These are phyloP conservation scores for Tamias sibiricus DNA, from an alignment of 2,113 vertebrate species.

Conservation along the genomic window DNA sequence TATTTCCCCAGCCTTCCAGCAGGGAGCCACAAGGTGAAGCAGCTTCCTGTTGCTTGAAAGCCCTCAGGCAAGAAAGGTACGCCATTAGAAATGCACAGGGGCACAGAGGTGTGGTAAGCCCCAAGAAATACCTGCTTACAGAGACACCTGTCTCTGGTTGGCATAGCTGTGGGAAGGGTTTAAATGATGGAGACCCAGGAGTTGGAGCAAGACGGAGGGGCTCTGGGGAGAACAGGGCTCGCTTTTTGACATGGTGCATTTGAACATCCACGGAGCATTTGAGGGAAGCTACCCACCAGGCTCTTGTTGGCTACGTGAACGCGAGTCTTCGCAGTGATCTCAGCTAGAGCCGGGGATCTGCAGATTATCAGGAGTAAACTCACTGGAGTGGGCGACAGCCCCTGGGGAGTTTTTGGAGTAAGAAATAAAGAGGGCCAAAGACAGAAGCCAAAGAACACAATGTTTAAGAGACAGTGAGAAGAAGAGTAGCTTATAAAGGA, in stretches of 20 bases:
- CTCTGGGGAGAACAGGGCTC: too few relatives aligned
- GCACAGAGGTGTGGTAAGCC: too few relatives aligned
- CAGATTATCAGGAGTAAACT: background rate
- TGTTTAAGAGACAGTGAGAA: background rate
- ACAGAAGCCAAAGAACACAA: background rate
- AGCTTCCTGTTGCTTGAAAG: background rate
- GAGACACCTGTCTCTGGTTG: too few relatives aligned
- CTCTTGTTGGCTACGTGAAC: too few relatives aligned
- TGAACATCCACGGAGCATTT: background rate
- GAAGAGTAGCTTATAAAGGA: background rate
- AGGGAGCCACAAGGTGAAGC: background rate
- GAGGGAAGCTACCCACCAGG: background rate
- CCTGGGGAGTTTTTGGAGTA: background rate
- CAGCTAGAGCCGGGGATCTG: background rate
- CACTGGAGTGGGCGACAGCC: background rate
- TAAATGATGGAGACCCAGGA: background rate
- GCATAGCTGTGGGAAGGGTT: too few relatives aligned
- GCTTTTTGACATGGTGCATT: background rate
- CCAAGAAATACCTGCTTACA: too few relatives aligned
- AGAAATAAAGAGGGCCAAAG: background rate
- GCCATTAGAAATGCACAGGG: background rate
- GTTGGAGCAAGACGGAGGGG: background rate
- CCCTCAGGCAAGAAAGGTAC: background rate
- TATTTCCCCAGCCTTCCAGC: background rate
- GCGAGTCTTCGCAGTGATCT: background rate